Base-by-base conservation (phyloP, 2,888 invertebrate genomes). In the Coronaproctus castanopsis region DNA sequence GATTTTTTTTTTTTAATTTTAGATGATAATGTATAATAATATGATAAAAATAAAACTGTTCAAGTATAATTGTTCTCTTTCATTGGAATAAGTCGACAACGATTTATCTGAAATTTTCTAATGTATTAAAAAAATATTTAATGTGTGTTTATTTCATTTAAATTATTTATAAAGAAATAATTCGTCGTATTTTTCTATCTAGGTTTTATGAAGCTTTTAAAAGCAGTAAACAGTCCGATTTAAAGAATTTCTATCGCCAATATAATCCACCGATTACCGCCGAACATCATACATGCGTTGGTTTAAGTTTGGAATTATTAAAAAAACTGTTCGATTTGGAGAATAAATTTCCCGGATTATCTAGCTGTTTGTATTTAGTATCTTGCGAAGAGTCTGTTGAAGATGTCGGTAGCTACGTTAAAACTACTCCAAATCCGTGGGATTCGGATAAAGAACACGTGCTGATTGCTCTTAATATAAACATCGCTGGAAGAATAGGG, bases 371-470 rank as follows among this genome's bases (percentile, higher is more conserved):
- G 62, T 84, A 80, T 68, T 75, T 91, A 66, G 83, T 84, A 56
- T 91, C 91, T 18, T 91, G 90, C 70, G 91, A 91, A 74, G 92
- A 92, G 74, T 84, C 85, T 62, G 64, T 67, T 48, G 65, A 67
- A 21, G 62, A 60, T 48, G 54, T 61, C 20, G 36, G 56, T 23
- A 24, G 50, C 24, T 62, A 59, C 23, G 56, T 52, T 20, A 57
- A 67, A 63, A 63, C 66, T 58, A 64, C 66, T 61, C 66, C 65
- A 60, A 64, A 66, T 66, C 62, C 63, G 21, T 75, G 77, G 62
- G 77, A 79, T 64, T 77, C 80, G 50, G 89, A 89, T 72, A 91
- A 90, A 72, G 91, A 91, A 71, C 91, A 91, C 72, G 87, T 88
- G 52, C 78, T 90, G 73, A 82, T 85, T 61, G 84, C 84, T 62